phyloP scores from a whole-genome alignment of 2,113 vertebrate genomes.

The Capreolus pygargus region DNA sequence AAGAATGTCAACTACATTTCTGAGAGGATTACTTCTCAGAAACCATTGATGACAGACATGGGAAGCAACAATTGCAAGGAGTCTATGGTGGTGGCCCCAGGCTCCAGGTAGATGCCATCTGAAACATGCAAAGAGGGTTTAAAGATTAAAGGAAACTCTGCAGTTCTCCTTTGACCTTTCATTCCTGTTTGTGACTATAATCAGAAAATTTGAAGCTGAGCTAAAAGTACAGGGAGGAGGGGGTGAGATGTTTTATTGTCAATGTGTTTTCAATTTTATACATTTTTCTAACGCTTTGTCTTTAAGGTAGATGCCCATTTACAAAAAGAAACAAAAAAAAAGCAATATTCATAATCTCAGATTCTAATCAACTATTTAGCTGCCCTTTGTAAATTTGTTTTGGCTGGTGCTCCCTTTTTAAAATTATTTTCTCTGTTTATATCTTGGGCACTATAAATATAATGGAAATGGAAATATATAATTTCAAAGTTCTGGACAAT shows the following conservation, averaged over 20 bases:
- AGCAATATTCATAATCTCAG: constrained; percentile 5
- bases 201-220: constrained; percentile 34
- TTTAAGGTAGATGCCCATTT: constrained; percentile 21
- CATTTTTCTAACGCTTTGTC: neutral
- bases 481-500: constrained; percentile 28
- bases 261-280: constrained; percentile 36
- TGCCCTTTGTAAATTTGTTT: neutral
- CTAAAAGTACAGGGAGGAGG: neutral
- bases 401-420: neutral
- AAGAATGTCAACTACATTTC: neutral
- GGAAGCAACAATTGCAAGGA: neutral
- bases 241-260: neutral
- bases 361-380: constrained; percentile 36
- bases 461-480: constrained; percentile 10
- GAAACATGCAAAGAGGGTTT: neutral
- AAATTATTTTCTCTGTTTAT: neutral
- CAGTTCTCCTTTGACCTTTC: constrained; percentile 1
- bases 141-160: constrained; percentile 32
- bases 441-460: constrained; percentile 14
- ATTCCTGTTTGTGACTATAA: neutral
- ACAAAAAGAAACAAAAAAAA: neutral
- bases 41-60: neutral
- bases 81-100: neutral
- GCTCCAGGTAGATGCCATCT: neutral
- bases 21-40: neutral